Evolutionary conservation across 2,888 invertebrate genomes (phyloP).

Genomic region (Ferrisia virgata): DNA sequence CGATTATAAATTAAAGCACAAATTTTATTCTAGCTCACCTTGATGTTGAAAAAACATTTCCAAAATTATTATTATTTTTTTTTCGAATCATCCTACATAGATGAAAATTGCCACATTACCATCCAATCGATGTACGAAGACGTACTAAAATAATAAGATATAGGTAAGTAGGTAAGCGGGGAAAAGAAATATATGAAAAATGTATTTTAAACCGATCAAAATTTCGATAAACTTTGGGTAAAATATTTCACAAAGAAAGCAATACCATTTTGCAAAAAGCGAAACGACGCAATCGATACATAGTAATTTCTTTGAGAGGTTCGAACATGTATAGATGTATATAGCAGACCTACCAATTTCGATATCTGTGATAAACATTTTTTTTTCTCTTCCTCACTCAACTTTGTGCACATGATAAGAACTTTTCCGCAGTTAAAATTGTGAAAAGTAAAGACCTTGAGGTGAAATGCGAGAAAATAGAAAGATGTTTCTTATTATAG

Average conservation of each 20-base stretch:
- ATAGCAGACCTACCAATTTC: too few species aligned
- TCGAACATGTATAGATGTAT: too few species aligned
- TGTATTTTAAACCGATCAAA: not conserved
- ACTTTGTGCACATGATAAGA: not conserved
- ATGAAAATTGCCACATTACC: not conserved
- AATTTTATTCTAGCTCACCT: too few species aligned
- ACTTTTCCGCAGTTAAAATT: slow-evolving; percentile 5
- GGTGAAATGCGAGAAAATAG: slow-evolving; percentile 27
- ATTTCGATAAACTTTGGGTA: not conserved
- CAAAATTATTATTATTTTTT: too few species aligned
- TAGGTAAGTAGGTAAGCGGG: too few species aligned
- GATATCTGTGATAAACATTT: slow-evolving; percentile 3
- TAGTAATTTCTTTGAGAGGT: slow-evolving; percentile 21
- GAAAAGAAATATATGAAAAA: not conserved
- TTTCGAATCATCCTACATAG: too few species aligned
- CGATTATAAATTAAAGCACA: too few species aligned
- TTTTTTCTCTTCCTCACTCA: not conserved
- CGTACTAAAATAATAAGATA: not conserved
- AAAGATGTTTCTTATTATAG: slow-evolving; percentile 19
- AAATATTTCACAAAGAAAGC: not conserved
- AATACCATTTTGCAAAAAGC: slow-evolving; percentile 5
- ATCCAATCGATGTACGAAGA: not conserved
- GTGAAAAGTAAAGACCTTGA: slow-evolving; percentile 17
- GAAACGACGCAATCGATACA: not conserved
- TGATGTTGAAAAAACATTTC: too few species aligned